These are phyloP conservation scores for Oncorhynchus mykiss DNA, from an alignment of 2,113 vertebrate species.

Conservation along the genomic window DNA sequence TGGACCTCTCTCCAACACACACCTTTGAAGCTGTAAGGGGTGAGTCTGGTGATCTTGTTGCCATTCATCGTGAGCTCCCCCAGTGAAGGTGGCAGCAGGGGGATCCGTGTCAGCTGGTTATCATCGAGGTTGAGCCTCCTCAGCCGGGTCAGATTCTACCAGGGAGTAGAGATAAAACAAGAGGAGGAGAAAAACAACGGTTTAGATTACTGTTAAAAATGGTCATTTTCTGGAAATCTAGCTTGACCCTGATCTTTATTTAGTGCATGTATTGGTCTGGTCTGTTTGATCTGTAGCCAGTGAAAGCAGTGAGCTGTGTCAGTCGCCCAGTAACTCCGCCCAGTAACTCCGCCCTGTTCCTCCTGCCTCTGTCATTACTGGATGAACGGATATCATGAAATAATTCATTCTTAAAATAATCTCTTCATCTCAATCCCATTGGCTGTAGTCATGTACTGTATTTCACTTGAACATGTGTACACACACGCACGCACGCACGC, in stretches of 20 bases:
- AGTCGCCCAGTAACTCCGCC: slow-evolving; percentile 34
- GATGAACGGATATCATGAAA: slow-evolving; percentile 27
- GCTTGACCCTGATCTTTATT: background rate
- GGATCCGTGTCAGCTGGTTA: slow-evolving; percentile 71
- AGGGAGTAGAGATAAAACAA: background rate
- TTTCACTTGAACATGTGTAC: slow-evolving; percentile 9
- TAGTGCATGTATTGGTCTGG: slow-evolving; percentile 16
- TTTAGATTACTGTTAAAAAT: background rate
- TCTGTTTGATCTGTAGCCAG: slow-evolving; percentile 48
- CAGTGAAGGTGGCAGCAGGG: slow-evolving; percentile 69
- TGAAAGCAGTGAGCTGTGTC: slow-evolving; percentile 46
- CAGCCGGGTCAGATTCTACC: slow-evolving; percentile 66
- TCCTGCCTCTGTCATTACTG: slow-evolving; percentile 61
- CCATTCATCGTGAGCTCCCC: slow-evolving; percentile 76
- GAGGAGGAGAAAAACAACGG: background rate
- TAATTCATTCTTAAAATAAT: slow-evolving; percentile 54
- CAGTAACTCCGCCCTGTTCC: slow-evolving; percentile 44
- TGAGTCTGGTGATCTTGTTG: slow-evolving; percentile 69
- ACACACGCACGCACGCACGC: no score
- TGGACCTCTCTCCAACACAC: background rate
- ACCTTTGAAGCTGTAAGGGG: slow-evolving; percentile 70
- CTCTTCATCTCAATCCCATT: slow-evolving; percentile 43
- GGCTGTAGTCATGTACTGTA: slow-evolving; percentile 44
- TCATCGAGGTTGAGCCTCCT: slow-evolving; percentile 74
- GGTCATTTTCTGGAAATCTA: background rate